Base-by-base conservation (phyloP, 2,888 invertebrate genomes). In the Chloroclysta siterata region DNA sequence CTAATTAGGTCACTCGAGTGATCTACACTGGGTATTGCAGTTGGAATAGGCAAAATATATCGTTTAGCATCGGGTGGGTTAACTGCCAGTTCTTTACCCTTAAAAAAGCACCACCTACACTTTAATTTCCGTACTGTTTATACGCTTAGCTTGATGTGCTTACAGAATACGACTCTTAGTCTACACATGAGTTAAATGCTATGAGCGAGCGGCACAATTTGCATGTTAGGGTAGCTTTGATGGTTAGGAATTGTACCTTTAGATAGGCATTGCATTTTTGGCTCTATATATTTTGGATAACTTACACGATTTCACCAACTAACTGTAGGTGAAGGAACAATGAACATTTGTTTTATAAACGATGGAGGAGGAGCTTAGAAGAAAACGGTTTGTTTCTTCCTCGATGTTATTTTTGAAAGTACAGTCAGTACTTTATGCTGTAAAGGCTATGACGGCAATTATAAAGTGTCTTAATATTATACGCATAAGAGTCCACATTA, bases 251-350 rank as follows among this genome's bases (percentile, higher is more conserved):
- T 81, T 78, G 66, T 75, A 83, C 83, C 83, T 82, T 44, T 84
- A 71, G 78, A 74, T 77, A 71, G 78, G 75, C 77, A 72, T 82
- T 86, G 86, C 84, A 85, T 87, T 88, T 87, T 80, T 79, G 77
- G 76, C 79, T 81, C 68, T 70, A 75, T 83, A 80, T 82, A 80
- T 81, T 72, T 70, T 65, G 51, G 14, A 51, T 62, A 69, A 69
- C 65, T 69, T 69, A 67, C 70, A 67, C 70, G 66, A 69, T 69
- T 65, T 68, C 61, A 72, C 72, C 58, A 70, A 69, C 11, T 53
- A 54, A 54, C 70, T 62, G 67, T 71, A 67, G 22, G 22, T 22
- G 22, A 69, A 72, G 60, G 58, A 65, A 69, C 66, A 73, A 69
- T 57, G 60, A 68, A 70, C 65, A 67, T 60, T 67, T 6, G 6